phyloP scores from a whole-genome alignment of 2,888 invertebrate genomes.

The Drosophila kanekoi region DNA sequence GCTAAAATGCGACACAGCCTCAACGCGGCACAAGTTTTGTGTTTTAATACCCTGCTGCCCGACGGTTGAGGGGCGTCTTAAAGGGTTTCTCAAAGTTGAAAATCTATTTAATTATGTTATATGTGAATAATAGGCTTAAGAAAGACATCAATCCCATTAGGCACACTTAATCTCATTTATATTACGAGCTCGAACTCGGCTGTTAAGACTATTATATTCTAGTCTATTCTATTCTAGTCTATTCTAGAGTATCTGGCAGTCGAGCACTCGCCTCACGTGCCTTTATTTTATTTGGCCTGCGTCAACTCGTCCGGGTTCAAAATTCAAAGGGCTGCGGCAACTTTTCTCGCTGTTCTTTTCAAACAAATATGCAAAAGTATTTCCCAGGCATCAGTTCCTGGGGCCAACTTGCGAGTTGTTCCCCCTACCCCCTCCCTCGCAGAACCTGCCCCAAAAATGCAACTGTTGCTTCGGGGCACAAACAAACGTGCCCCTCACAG shows the following conservation, averaged over 20 bases:
- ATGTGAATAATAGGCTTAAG: no score
- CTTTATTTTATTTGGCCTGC: constrained; percentile 17
- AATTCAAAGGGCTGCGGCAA: constrained; percentile 58
- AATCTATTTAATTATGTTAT: neutral
- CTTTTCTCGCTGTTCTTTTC: constrained; percentile 32
- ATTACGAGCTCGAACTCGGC: no score
- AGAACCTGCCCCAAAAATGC: constrained; percentile 6
- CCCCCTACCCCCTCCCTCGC: neutral
- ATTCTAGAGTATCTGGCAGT: neutral
- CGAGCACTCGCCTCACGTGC: neutral
- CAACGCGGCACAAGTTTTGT: constrained; percentile 36
- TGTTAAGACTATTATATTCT: neutral
- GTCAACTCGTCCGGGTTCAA: constrained; percentile 33
- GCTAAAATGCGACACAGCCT: constrained; percentile 58
- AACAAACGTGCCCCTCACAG: constrained; percentile 25
- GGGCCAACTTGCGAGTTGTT: constrained; percentile 1
- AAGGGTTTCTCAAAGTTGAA: neutral
- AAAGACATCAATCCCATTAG: no score
- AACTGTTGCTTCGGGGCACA: constrained; percentile 54
- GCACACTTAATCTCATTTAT: no score
- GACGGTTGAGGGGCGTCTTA: neutral
- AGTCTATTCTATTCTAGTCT: neutral
- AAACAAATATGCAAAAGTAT: constrained; percentile 48
- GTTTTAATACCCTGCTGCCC: constrained; percentile 33
- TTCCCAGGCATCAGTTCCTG: constrained; percentile 24